These are phyloP conservation scores for Eudemis profundana DNA, from an alignment of 2,888 invertebrate species.

Conservation along the genomic window DNA sequence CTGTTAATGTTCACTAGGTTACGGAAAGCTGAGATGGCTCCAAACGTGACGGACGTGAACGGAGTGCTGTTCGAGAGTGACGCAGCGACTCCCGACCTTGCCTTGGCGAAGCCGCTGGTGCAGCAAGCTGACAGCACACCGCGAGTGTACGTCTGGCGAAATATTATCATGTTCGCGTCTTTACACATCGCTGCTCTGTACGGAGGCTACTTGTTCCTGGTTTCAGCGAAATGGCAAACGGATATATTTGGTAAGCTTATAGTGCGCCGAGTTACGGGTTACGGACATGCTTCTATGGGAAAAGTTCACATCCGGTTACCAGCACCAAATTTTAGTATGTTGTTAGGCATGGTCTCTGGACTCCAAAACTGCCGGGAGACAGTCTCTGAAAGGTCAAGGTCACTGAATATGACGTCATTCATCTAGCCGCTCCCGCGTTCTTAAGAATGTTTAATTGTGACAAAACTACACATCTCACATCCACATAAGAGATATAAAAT, in stretches of 20 bases:
- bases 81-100: conserved; percentile 77
- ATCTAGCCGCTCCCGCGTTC: too few relatives aligned
- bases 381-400: too few relatives aligned
- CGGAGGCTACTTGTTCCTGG: conserved; percentile 89
- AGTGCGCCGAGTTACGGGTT: too few relatives aligned
- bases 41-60: conserved; percentile 73
- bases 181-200: conserved; percentile 91
- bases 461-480: too few relatives aligned
- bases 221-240: conserved; percentile 90
- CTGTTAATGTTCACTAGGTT: conserved; percentile 50
- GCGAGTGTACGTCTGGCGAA: conserved; percentile 91
- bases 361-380: too few relatives aligned
- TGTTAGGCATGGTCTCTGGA: too few relatives aligned
- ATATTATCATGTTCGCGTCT: conserved; percentile 91
- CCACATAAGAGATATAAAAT: too few relatives aligned
- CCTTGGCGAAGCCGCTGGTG: conserved; percentile 68
- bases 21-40: conserved; percentile 67
- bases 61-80: conserved; percentile 81
- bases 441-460: too few relatives aligned
- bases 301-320: too few relatives aligned
- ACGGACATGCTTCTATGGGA: too few relatives aligned
- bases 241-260: conserved; percentile 88
- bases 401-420: too few relatives aligned
- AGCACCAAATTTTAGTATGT: too few relatives aligned
- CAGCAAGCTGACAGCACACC: conserved; percentile 84